Evolutionary conservation across 1,140 invertebrate genomes (phyloP).

Genomic region (Pomacea maculata): DNA sequence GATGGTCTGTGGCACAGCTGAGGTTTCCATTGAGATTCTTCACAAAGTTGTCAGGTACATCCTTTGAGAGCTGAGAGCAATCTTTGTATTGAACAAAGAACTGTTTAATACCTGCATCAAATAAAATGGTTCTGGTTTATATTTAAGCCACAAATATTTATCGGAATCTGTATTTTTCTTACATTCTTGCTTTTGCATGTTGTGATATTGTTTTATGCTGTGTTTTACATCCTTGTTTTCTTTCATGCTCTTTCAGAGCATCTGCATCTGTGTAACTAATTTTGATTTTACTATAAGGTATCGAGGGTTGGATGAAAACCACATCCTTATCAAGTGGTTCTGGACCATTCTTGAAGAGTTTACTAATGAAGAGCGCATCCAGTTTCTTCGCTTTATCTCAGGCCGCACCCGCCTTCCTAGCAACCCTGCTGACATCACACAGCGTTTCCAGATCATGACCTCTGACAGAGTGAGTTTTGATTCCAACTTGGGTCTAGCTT

Average conservation of each 20-base stretch:
- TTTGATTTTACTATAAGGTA: conserved; percentile 65
- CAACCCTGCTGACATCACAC: conserved; percentile 75
- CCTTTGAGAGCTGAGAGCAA: background rate
- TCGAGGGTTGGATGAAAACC: conserved; percentile 73
- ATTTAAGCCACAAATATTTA: too few relatives aligned
- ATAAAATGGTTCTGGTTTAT: too few relatives aligned
- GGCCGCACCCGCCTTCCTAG: conserved; percentile 74
- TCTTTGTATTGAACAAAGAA: too few relatives aligned
- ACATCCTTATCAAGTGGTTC: conserved; percentile 73
- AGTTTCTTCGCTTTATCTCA: conserved; percentile 78
- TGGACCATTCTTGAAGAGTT: conserved; percentile 75
- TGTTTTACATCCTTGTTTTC: background rate
- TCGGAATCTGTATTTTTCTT: too few relatives aligned
- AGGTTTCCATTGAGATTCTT: conserved; percentile 72
- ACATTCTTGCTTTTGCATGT: background rate
- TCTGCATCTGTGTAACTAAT: background rate
- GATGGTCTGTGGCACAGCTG: conserved; percentile 74
- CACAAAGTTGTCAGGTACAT: conserved; percentile 73
- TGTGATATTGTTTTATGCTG: background rate
- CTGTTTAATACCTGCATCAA: too few relatives aligned
- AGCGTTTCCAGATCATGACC: conserved; percentile 74
- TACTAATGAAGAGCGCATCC: conserved; percentile 73
- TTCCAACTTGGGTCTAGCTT: background rate
- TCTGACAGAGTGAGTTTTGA: conserved; percentile 59
- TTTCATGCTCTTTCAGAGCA: background rate